phyloP scores from a whole-genome alignment of 2,888 invertebrate genomes.

The Eristalis intricaria region DNA sequence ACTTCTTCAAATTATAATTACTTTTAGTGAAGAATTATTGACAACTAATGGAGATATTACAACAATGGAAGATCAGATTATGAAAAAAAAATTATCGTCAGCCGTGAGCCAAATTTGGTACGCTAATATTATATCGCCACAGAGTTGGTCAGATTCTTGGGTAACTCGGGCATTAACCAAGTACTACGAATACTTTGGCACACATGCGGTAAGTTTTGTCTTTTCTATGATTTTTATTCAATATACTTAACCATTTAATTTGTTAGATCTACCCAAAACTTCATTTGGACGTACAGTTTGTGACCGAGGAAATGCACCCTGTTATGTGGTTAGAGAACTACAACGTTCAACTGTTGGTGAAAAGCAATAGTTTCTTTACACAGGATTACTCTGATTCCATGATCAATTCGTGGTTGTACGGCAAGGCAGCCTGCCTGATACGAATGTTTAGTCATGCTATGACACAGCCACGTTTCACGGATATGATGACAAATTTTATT shows the following conservation, averaged over 20 bases:
- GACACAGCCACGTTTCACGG: not conserved
- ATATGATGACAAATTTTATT: not conserved
- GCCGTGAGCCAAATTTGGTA: slow-evolving; percentile 86
- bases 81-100: slow-evolving; percentile 82
- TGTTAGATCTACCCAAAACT: slow-evolving; percentile 84
- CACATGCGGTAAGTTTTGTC: slow-evolving; percentile 78
- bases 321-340: slow-evolving; percentile 84
- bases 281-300: slow-evolving; percentile 86
- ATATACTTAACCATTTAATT: slow-evolving; percentile 71
- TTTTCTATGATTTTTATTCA: not conserved
- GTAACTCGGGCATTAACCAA: slow-evolving; percentile 86
- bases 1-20: slow-evolving; percentile 12
- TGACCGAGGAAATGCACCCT: slow-evolving; percentile 86
- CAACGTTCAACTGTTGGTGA: not conserved
- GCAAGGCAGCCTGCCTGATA: not conserved
- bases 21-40: slow-evolving; percentile 16
- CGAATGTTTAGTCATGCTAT: not conserved
- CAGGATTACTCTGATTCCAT: not conserved
- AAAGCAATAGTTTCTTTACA: not conserved
- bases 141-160: slow-evolving; percentile 84
- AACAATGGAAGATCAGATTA: slow-evolving; percentile 75
- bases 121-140: slow-evolving; percentile 83
- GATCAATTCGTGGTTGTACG: not conserved
- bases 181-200: slow-evolving; percentile 86
- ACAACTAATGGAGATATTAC: not conserved